phyloP scores from a whole-genome alignment of 2,888 invertebrate species.

The Nomada flava region DNA sequence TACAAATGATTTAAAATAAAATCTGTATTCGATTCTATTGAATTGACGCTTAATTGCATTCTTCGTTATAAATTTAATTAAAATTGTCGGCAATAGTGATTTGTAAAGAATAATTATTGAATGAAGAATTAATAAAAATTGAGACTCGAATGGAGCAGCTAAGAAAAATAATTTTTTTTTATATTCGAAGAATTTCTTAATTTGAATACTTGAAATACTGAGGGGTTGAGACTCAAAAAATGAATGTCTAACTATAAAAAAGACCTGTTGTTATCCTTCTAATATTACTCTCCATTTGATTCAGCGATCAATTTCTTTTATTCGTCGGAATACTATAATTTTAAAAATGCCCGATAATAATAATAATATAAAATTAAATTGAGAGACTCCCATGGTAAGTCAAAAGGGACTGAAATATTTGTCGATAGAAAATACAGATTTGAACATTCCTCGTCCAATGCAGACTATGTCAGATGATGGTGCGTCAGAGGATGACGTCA shows the following conservation, averaged over 20 bases:
- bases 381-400: too few relatives aligned
- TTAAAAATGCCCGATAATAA: not conserved
- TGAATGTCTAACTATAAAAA: not conserved
- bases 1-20: not conserved
- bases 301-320: not conserved
- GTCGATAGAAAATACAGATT: slow-evolving; percentile 2
- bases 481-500: slow-evolving; percentile 75
- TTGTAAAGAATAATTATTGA: not conserved
- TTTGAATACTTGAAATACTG: not conserved
- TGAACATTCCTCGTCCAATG: slow-evolving; percentile 21
- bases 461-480: slow-evolving; percentile 41
- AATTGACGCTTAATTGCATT: not conserved
- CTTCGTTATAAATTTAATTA: not conserved
- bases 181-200: too few relatives aligned
- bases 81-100: not conserved
- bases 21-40: not conserved
- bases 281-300: not conserved
- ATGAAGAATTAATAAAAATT: too few relatives aligned
- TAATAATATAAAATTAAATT: too few relatives aligned
- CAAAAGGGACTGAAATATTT: not conserved
- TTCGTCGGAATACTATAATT: not conserved
- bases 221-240: not conserved
- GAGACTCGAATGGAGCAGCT: too few relatives aligned
- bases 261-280: not conserved
- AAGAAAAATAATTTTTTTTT: too few relatives aligned